Evolutionary conservation across 2,888 invertebrate genomes (phyloP).

Genomic region (Rhodophaea formosa): DNA sequence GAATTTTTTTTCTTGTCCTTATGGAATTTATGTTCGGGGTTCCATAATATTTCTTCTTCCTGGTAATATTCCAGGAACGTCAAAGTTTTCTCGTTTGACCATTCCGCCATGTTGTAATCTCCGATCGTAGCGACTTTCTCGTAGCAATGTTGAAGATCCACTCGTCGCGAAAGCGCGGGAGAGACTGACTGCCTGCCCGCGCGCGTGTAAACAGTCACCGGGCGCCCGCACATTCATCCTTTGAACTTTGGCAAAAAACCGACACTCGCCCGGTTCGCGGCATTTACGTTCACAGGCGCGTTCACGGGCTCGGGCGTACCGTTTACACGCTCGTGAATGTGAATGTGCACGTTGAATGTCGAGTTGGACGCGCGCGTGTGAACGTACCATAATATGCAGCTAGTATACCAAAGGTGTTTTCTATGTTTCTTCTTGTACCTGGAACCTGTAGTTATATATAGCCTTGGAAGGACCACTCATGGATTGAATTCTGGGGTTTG

Average conservation of each 20-base stretch:
- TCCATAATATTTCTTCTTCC: constrained; percentile 24
- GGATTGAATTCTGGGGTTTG: constrained; percentile 6
- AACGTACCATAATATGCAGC: constrained; percentile 27
- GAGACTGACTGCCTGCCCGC: constrained; percentile 26
- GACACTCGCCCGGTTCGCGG: constrained; percentile 31
- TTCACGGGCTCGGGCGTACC: constrained; percentile 31
- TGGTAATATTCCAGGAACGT: constrained; percentile 27
- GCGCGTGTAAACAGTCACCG: constrained; percentile 26
- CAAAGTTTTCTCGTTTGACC: constrained; percentile 27
- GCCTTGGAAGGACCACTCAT: constrained; percentile 9
- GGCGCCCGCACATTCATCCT: constrained; percentile 31
- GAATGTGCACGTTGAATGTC: constrained; percentile 28
- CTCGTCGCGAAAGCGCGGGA: constrained; percentile 28
- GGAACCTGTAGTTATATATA: constrained; percentile 17
- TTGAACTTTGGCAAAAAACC: constrained; percentile 33
- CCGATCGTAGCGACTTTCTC: constrained; percentile 26
- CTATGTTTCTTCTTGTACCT: constrained; percentile 13
- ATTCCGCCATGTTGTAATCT: constrained; percentile 27
- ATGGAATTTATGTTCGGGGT: constrained; percentile 24
- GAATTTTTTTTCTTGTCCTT: constrained; percentile 29
- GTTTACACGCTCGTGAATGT: constrained; percentile 32
- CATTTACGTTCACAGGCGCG: constrained; percentile 29
- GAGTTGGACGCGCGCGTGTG: constrained; percentile 30
- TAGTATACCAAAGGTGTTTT: constrained; percentile 15
- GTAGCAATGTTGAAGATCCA: constrained; percentile 29